Evolutionary conservation across 1,140 invertebrate genomes (phyloP).

Genomic region (Ceratina japonica): DNA sequence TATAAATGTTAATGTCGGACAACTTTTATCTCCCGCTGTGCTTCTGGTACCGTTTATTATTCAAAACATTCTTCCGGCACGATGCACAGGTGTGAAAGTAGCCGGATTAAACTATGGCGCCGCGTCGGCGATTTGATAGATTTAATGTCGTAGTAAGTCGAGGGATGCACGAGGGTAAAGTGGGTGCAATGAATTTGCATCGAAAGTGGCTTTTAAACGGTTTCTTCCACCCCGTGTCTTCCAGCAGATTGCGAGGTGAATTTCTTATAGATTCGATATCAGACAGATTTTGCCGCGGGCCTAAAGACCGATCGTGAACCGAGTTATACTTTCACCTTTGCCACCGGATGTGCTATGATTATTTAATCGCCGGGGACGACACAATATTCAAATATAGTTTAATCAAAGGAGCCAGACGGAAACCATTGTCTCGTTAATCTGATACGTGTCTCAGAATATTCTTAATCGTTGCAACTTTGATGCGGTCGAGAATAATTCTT

Average conservation of each 20-base stretch:
- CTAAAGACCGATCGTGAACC: no score
- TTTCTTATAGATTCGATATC: conserved; percentile 71
- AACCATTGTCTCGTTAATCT: no score
- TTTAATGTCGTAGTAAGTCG: conserved; percentile 60
- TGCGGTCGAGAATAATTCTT: no score
- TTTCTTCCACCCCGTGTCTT: conserved; percentile 43
- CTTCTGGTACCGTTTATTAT: no score
- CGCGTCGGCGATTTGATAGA: conserved; percentile 60
- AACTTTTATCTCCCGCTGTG: no score
- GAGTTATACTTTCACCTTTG: no score
- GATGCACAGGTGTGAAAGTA: background rate
- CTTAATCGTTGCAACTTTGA: no score
- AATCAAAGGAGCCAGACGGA: no score
- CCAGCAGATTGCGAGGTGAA: conserved; percentile 71
- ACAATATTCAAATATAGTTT: no score
- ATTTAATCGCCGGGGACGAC: no score
- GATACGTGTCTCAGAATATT: no score
- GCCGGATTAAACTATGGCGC: background rate
- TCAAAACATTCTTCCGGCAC: background rate
- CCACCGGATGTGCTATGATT: no score
- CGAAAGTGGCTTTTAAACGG: conserved; percentile 78
- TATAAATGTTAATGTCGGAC: conserved; percentile 4
- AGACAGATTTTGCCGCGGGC: conserved; percentile 4
- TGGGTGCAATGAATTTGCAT: conserved; percentile 77
- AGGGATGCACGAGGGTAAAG: conserved; percentile 47